These are phyloP conservation scores for Ranitomeya variabilis DNA, from an alignment of 2,113 vertebrate genomes.

Conservation along the genomic window DNA sequence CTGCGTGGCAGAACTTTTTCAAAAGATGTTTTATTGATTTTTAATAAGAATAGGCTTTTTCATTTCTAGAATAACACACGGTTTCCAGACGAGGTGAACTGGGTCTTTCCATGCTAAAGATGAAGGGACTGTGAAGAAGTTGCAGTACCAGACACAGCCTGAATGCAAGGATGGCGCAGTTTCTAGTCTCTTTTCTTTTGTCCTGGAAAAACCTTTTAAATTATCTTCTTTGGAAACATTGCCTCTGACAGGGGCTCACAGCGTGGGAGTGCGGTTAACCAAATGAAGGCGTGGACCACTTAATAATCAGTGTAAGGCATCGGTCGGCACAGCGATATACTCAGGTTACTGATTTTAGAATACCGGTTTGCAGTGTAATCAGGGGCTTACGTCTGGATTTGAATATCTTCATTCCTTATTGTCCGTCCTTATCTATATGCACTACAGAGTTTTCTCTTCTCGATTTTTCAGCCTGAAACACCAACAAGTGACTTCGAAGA, in stretches of 20 bases:
- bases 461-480: constrained; percentile 62
- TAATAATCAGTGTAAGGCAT: not conserved
- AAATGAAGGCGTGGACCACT: not conserved
- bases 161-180: not conserved
- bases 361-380: not conserved
- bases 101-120: too few species aligned
- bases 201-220: not conserved
- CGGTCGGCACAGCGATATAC: not conserved
- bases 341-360: not conserved
- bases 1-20: too few species aligned
- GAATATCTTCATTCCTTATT: not conserved
- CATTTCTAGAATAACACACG: too few species aligned
- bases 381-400: too few species aligned
- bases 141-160: not conserved
- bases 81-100: not conserved
- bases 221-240: not conserved
- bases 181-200: not conserved
- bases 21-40: too few species aligned
- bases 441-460: constrained; percentile 57
- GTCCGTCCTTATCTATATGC: not conserved
- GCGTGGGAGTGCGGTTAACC: too few species aligned
- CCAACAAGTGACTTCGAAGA: constrained; percentile 59
- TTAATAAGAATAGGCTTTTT: too few species aligned
- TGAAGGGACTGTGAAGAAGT: not conserved
- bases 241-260: not conserved